Evolutionary conservation across 2,113 vertebrate species (phyloP).

Genomic region (Leuciscus idus): DNA sequence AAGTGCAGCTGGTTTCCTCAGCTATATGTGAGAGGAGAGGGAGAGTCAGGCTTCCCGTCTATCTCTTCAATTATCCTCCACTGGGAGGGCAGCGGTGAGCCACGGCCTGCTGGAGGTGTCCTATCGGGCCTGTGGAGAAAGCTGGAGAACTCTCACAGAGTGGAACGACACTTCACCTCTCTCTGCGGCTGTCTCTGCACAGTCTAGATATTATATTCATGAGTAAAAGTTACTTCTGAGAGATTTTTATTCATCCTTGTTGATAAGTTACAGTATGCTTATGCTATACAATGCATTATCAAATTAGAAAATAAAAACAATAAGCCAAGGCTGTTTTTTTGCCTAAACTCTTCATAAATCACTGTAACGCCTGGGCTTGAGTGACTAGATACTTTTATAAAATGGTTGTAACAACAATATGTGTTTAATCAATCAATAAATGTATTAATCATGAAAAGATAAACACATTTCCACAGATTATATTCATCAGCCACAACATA

Average conservation of each 20-base stretch:
- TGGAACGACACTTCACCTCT: neutral
- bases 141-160: neutral
- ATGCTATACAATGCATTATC: too few species aligned
- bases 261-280: neutral
- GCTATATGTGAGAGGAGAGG: conserved; percentile 33
- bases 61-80: conserved; percentile 12
- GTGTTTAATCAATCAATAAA: too few species aligned
- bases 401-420: too few species aligned
- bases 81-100: conserved; percentile 9
- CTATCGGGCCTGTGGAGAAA: neutral
- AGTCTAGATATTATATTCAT: conserved; percentile 8
- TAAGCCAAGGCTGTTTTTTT: too few species aligned
- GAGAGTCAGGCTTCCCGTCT: conserved; percentile 8
- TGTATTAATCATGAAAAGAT: too few species aligned
- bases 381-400: too few species aligned
- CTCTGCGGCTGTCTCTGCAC: neutral
- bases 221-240: neutral
- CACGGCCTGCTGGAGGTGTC: conserved; percentile 27
- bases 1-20: conserved; percentile 41
- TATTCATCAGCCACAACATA: too few species aligned
- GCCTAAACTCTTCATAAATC: too few species aligned
- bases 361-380: too few species aligned
- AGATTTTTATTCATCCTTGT: neutral
- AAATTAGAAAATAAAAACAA: too few species aligned
- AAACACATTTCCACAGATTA: too few species aligned